Conservation (phyloP, 2,888 invertebrate genomes). For the Entomobrya multifasciata region DNA sequence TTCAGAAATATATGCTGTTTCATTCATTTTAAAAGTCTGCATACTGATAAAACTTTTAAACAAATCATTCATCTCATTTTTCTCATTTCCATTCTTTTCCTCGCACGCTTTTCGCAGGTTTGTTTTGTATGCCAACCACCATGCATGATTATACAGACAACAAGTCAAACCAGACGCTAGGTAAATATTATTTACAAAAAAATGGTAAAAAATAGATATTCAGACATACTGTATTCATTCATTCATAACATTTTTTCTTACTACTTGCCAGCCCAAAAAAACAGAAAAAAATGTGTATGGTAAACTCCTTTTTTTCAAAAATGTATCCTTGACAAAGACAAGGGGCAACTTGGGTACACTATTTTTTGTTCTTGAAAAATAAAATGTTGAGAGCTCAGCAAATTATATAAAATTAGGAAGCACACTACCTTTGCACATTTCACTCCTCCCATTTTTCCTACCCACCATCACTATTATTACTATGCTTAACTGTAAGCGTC, state of each 20-base stretch:
- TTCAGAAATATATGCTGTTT: conserved; percentile 46
- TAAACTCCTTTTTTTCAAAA: not conserved
- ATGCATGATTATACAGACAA: no score
- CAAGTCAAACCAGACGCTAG: no score
- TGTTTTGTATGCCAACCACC: no score
- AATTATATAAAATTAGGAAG: conserved; percentile 5
- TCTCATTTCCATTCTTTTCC: no score
- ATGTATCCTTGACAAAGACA: conserved; percentile 12
- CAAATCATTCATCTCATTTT: not conserved
- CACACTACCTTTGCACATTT: not conserved
- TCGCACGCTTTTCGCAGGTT: no score
- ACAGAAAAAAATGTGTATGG: not conserved
- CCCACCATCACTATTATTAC: no score
- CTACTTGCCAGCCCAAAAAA: not conserved
- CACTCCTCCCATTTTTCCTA: no score
- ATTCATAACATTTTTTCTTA: no score
- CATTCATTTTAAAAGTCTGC: not conserved
- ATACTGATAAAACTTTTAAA: not conserved
- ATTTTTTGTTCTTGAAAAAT: not conserved
- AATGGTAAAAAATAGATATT: no score
- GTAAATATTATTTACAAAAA: no score
- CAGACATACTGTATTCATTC: no score
- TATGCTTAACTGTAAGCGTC: no score
- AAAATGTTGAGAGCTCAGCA: conserved; percentile 9
- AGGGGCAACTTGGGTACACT: not conserved